Evolutionary conservation across 2,797 vertebrate genomes (phyloP), one percentile per base, ranked within the genome.

Genomic region (Tinamus major): DNA sequence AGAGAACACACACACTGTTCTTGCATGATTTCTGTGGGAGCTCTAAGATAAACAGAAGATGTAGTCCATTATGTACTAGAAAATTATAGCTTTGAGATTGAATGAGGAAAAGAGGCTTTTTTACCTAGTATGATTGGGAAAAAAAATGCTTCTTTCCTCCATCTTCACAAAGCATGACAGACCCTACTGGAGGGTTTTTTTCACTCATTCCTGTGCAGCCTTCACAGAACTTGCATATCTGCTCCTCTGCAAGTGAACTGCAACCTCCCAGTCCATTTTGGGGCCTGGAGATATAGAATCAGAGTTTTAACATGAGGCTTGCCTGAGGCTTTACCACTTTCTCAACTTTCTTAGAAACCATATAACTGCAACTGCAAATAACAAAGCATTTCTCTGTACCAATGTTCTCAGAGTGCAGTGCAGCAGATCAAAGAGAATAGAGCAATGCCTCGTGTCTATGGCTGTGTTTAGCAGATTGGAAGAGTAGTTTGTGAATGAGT

Each of bases 401-500:
- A 0, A 31, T 1, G 0, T 72, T 87, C 72, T 76, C 21, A 9
- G 93, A 85, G 67, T 37, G 9, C 6, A 9, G 59, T 31, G n/a
- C 79, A 91, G 83, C 76, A 94, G 95, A 97, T 96, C 95, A 97
- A 97, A 96, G 68, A 68, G 77, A 89, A 31, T 13, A 13, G 85
- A 95, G 87, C 75, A 93, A 64, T 0, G 15, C 86, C 90, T 95
- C 53, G 0, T 90, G 90, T 83, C 3, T 20, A 80, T 86, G 77
- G 79, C 91, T 85, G 5, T 27, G 83, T 97, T 96, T 85, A 96
- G 96, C 94, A 94, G 79, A 90, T 89, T 96, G 95, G 81, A 90
- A 94, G 96, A 97, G 95, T 71, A 93, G 95, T 97, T 97, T 97
- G 95, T 95, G 97, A 97, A 98, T 98, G 97, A 96, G 96, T 94